phyloP scores from a whole-genome alignment of 2,888 invertebrate species.

The Sthenelais limicola region DNA sequence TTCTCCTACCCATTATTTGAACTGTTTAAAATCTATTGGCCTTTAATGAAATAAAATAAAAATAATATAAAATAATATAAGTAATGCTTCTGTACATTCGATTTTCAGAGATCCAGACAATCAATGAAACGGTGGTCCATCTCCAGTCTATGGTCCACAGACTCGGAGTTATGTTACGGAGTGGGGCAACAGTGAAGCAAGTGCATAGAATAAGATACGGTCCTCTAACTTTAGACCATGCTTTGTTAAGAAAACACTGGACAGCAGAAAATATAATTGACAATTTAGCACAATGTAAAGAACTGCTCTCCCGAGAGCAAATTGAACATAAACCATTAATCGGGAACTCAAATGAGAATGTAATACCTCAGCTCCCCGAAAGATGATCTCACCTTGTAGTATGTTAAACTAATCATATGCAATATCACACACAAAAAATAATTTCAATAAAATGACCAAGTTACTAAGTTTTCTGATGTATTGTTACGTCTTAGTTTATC shows the following conservation, averaged over 20 bases:
- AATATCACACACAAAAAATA: too few species aligned
- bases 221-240: constrained; percentile 82
- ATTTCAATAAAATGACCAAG: too few species aligned
- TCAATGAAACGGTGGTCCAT: constrained; percentile 84
- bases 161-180: constrained; percentile 84
- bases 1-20: too few species aligned
- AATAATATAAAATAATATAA: neutral
- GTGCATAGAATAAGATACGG: constrained; percentile 88
- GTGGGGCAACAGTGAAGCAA: constrained; percentile 85
- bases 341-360: neutral
- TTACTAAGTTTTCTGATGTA: too few species aligned
- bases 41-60: neutral
- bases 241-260: constrained; percentile 86
- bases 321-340: constrained; percentile 45
- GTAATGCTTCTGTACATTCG: too few species aligned
- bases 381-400: too few species aligned
- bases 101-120: constrained; percentile 84
- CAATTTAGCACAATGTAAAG: constrained; percentile 59
- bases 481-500: too few species aligned
- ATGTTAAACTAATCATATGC: too few species aligned
- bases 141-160: constrained; percentile 86
- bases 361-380: too few species aligned
- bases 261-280: constrained; percentile 55
- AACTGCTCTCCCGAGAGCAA: constrained; percentile 51
- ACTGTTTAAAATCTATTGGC: too few species aligned